Evolutionary conservation across 2,113 vertebrate genomes (phyloP).

Genomic region (Xiphias gladius): DNA sequence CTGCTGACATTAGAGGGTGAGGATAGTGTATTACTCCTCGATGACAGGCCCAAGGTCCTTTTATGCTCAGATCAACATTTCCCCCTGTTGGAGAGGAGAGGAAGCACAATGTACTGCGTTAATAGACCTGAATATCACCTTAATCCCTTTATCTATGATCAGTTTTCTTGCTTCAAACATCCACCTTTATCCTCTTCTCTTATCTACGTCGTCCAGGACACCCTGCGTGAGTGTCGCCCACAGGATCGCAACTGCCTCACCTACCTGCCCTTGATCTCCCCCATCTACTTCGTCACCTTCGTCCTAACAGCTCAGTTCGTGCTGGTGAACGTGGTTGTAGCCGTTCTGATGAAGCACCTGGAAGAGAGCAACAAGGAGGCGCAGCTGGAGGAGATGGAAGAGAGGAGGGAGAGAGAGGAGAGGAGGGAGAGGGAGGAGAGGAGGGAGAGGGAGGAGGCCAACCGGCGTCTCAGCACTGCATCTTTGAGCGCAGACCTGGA

Average conservation of each 20-base stretch:
- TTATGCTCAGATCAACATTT: constrained; percentile 52
- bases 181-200: constrained; percentile 1
- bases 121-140: not conserved
- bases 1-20: constrained; percentile 55
- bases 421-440: constrained; percentile 87
- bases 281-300: constrained; percentile 97
- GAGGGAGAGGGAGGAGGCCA: constrained; percentile 87
- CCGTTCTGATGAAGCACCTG: constrained; percentile 98
- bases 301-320: constrained; percentile 98
- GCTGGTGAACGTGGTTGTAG: constrained; percentile 97
- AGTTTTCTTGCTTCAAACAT: constrained; percentile 8
- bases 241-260: constrained; percentile 94
- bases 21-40: constrained; percentile 47
- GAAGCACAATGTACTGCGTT: constrained; percentile 4
- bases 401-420: constrained; percentile 88
- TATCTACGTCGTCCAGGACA: constrained; percentile 86
- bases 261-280: constrained; percentile 96
- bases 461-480: constrained; percentile 43
- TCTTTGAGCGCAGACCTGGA: constrained; percentile 64
- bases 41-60: constrained; percentile 53
- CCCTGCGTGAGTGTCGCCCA: constrained; percentile 90
- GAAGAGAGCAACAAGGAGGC: constrained; percentile 99
- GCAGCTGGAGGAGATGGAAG: constrained; percentile 93
- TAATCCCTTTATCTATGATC: constrained; percentile 27
- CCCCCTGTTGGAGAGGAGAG: constrained; percentile 63